Percentiles rank a stretch among this genome's conserved stretches.
Evolutionary conservation across 2,888 invertebrate species (phyloP).

Genomic region (Clitarchus hookeri): DNA sequence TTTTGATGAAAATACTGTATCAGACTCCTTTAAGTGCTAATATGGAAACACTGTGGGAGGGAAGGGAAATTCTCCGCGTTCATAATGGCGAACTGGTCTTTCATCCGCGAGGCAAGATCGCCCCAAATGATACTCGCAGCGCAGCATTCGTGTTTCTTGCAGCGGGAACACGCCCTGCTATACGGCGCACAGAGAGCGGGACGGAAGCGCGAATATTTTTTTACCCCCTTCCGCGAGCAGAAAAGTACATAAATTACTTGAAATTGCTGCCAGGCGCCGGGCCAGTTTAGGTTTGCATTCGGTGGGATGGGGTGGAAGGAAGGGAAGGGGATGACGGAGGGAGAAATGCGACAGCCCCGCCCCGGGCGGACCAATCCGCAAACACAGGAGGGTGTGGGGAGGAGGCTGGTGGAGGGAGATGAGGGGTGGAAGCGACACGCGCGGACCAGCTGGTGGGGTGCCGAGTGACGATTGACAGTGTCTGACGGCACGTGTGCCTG

Average conservation of each 20-base stretch:
- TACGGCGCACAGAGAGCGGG: background rate
- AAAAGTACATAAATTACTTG: conserved; percentile 1
- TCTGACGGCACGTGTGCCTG: too few species aligned
- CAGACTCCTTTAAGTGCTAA: too few species aligned
- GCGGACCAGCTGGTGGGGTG: background rate
- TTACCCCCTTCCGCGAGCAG: background rate
- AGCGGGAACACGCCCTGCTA: background rate
- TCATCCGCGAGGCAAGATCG: too few species aligned
- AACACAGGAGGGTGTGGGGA: background rate
- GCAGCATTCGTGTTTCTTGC: background rate
- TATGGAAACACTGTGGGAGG: too few species aligned
- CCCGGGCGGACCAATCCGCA: background rate
- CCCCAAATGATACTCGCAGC: too few species aligned
- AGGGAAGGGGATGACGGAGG: background rate
- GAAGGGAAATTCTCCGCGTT: too few species aligned
- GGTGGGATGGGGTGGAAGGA: background rate
- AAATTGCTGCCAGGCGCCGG: conserved; percentile 1
- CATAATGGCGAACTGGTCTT: too few species aligned
- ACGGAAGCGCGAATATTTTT: background rate
- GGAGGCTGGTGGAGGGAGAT: background rate
- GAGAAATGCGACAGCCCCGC: background rate
- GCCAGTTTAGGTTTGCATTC: background rate
- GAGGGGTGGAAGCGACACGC: background rate
- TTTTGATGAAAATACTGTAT: too few species aligned
- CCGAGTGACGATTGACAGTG: too few species aligned